A percentile compares a stretch with the other conserved stretches of the same genome.
These are phyloP conservation scores for Cheiracanthium punctorium DNA, from an alignment of 2,888 invertebrate genomes.

Conservation along the genomic window DNA sequence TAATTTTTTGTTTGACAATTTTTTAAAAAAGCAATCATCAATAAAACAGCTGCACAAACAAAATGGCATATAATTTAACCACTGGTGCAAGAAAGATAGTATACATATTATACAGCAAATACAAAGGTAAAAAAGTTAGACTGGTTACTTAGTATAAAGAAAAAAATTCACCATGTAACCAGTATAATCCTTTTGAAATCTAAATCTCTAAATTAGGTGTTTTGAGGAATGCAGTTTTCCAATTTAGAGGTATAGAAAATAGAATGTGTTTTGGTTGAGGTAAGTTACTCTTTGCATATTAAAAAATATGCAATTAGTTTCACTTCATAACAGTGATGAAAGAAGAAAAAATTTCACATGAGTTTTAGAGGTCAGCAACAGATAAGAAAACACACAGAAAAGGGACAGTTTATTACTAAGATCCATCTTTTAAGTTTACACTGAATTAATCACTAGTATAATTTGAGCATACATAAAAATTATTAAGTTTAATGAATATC, in stretches of 20 bases:
- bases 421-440: too few species aligned
- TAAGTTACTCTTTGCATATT: background rate
- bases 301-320: background rate
- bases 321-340: background rate
- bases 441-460: too few species aligned
- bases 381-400: background rate
- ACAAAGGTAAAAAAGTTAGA: background rate
- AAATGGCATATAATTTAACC: background rate
- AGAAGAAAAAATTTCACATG: background rate
- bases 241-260: background rate
- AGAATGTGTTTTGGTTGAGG: slow-evolving; percentile 5
- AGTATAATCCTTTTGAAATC: background rate
- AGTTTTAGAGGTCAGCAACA: background rate
- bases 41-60: too few species aligned
- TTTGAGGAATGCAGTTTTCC: background rate
- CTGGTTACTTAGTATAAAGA: background rate
- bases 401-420: too few species aligned
- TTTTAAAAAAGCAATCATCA: too few species aligned
- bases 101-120: background rate
- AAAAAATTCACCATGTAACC: background rate
- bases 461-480: too few species aligned
- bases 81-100: background rate
- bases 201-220: background rate
- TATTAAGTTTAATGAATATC: too few species aligned
- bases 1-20: too few species aligned